A percentile compares a stretch with the other conserved stretches of the same genome.
phyloP scores from a whole-genome alignment of 2,888 invertebrate genomes.

The Nephrocerus scutellatus region DNA sequence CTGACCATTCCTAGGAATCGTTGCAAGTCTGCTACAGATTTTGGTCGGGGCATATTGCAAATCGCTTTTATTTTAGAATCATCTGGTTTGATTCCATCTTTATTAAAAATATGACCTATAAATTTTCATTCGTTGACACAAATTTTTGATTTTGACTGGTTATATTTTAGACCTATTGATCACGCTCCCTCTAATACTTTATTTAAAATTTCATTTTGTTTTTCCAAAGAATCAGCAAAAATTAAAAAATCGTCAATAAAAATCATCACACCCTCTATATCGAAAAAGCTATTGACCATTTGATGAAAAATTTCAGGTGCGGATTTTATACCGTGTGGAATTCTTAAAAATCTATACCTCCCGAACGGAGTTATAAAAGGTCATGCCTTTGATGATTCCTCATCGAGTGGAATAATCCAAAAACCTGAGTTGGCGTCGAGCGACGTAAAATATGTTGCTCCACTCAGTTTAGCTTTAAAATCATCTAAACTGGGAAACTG shows the following conservation, averaged over 20 bases:
- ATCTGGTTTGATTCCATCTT: slow-evolving; percentile 16
- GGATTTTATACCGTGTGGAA: slow-evolving; percentile 25
- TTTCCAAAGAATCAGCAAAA: background rate
- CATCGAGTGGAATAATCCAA: background rate
- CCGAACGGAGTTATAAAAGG: slow-evolving; percentile 27
- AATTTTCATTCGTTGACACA: slow-evolving; percentile 11
- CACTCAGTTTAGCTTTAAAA: background rate
- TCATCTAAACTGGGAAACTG: slow-evolving; percentile 5
- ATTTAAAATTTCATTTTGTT: slow-evolving; percentile 4
- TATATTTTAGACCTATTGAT: slow-evolving; percentile 11
- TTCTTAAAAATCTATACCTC: slow-evolving; percentile 19
- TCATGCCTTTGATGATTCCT: no score
- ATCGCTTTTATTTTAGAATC: slow-evolving; percentile 17
- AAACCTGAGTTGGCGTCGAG: background rate
- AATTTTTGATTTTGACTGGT: slow-evolving; percentile 19
- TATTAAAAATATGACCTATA: slow-evolving; percentile 21
- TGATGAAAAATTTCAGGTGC: slow-evolving; percentile 25
- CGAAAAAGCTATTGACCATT: slow-evolving; percentile 12
- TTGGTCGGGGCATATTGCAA: slow-evolving; percentile 13
- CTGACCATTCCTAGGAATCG: slow-evolving; percentile 22
- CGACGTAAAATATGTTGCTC: slow-evolving; percentile 3
- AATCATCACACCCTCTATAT: slow-evolving; percentile 6
- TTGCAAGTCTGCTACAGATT: slow-evolving; percentile 16
- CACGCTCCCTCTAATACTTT: background rate
- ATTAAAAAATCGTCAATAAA: slow-evolving; percentile 8